Percentiles rank a stretch among this genome's conserved stretches.
Evolutionary conservation across 2,113 vertebrate species (phyloP).

Genomic region (Odocoileus hemionus): DNA sequence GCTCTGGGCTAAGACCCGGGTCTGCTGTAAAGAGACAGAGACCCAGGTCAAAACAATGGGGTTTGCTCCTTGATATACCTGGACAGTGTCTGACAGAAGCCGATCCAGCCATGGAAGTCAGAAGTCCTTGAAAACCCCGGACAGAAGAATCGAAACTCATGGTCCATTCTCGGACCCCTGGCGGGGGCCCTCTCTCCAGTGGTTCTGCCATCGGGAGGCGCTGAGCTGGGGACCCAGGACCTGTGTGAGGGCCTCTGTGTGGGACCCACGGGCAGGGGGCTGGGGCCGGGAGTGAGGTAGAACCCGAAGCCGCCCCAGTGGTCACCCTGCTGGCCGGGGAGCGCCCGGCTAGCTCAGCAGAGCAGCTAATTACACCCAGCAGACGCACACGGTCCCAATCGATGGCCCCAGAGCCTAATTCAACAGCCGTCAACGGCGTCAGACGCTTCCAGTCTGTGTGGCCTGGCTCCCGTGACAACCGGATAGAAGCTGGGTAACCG

Average conservation of each 20-base stretch:
- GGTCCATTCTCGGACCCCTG: accelerated
- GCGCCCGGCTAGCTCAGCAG: accelerated
- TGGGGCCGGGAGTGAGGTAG: neutral
- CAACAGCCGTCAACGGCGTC: accelerated
- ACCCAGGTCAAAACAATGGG: neutral
- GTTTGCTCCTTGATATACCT: neutral
- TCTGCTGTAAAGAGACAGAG: accelerated
- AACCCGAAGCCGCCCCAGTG: accelerated
- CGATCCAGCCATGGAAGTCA: too few relatives aligned
- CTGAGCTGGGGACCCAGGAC: neutral
- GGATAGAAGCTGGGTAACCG: neutral
- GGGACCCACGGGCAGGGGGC: too few relatives aligned
- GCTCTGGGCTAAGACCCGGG: neutral
- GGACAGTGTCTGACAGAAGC: neutral
- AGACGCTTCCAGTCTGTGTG: neutral
- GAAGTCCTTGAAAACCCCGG: neutral
- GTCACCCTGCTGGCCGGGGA: neutral
- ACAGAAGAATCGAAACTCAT: accelerated
- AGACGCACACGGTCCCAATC: accelerated
- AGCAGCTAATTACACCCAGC: neutral
- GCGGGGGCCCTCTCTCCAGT: accelerated
- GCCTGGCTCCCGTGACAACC: neutral
- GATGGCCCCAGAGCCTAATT: neutral
- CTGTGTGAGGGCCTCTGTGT: too few relatives aligned
- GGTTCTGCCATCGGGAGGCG: neutral